Evolutionary conservation across 2,113 vertebrate genomes (phyloP).

Genomic region (Meleagris gallopavo): DNA sequence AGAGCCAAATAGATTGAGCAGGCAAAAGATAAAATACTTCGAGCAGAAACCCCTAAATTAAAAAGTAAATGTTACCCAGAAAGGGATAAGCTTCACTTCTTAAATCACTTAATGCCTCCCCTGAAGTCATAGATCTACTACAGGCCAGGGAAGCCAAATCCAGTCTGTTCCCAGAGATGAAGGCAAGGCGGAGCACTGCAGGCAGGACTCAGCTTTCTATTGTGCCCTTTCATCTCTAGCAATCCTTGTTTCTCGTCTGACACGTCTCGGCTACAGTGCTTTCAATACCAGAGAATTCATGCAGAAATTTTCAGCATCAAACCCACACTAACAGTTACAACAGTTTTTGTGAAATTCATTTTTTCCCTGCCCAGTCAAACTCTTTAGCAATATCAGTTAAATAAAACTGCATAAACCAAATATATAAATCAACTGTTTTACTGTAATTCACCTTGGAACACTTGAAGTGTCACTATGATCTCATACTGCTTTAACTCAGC

Average conservation of each 20-base stretch:
- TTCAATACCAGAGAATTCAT: not conserved
- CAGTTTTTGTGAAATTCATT: not conserved
- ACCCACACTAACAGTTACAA: not conserved
- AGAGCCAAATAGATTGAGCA: not conserved
- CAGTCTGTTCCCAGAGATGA: constrained; percentile 8
- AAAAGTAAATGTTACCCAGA: constrained; percentile 3
- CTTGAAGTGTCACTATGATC: not conserved
- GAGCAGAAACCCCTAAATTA: not conserved
- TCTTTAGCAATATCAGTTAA: not conserved
- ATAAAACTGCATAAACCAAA: not conserved
- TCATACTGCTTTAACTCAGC: not conserved
- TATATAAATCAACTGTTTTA: not conserved
- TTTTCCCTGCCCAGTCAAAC: not conserved
- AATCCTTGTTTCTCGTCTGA: constrained; percentile 4
- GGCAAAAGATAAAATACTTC: not conserved
- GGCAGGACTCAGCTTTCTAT: not conserved
- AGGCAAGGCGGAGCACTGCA: not conserved
- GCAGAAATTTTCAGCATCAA: constrained; percentile 13
- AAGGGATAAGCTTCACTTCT: constrained; percentile 13
- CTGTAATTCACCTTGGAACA: not conserved
- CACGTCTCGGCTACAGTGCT: not conserved
- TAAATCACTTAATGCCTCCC: constrained; percentile 38
- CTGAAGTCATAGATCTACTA: not conserved
- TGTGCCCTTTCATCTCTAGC: not conserved
- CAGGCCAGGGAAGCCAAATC: not conserved